Evolutionary conservation across 2,113 vertebrate genomes (phyloP), one percentile per base, ranked within the genome.

Genomic region (Mormoops blainvillei): DNA sequence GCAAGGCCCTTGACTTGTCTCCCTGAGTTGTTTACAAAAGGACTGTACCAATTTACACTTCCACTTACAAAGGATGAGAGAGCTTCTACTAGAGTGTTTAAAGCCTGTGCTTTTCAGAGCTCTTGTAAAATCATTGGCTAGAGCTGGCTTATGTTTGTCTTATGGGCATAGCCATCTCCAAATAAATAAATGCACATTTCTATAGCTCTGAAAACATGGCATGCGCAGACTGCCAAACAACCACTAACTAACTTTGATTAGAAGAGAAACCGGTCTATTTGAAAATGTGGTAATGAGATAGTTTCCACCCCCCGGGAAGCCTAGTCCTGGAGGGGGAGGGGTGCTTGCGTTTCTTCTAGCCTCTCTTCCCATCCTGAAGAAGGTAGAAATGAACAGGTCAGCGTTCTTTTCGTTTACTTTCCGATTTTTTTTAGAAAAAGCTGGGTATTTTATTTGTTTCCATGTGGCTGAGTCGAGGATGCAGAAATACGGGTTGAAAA

Each of bases 291-390:
- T 87, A 91, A 91, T 96, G 97, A 94, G 97, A 97, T 5, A 48
- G 97, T 94, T 93, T 82, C 95, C 82, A 43, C 93, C 92, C 92
- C 77, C 87, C 73, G 95, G 94, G 93, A 71, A 96, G 95, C 71
- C 31, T 95, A 0, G 94, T 93, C 82, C 94, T 33, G 94, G 82
- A 74, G 96, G 97, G 97, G 96, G 96, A 71, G 94, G 97, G 97
- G 97, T 26, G n/a, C 67, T 20, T 43, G 83, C 68, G 16, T 92
- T 56, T 52, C 94, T 88, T 87, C 93, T 70, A 86, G 95, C 70
- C 84, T 92, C 87, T 96, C 89, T 85, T 58, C 95, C 94, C 87
- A 85, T 95, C 88, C 95, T 50, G 89, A 45, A 92, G 84, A 94
- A 96, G 94, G 89, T 80, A 82, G 58, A 31, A 63, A 68, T 33